phyloP scores from a whole-genome alignment of 2,113 vertebrate species.

The Rhinolophus sinicus region DNA sequence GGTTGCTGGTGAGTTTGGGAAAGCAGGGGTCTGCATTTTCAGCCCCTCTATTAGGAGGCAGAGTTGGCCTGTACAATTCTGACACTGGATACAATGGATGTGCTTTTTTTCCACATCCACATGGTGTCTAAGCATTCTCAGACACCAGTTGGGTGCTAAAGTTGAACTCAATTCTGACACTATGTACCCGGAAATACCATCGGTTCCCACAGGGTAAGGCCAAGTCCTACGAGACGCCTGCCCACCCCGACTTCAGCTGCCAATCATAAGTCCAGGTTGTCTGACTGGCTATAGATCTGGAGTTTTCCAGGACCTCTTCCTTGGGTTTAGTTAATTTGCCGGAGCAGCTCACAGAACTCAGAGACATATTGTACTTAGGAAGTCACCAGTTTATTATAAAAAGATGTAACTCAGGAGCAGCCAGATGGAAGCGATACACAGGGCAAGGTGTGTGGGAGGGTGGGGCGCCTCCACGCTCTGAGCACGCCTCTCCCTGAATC shows the following conservation, averaged over 20 bases:
- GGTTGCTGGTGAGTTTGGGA: not conserved
- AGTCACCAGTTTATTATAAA: not conserved
- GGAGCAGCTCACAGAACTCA: not conserved
- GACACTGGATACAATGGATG: not conserved
- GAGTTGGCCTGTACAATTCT: not conserved
- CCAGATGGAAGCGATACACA: not conserved
- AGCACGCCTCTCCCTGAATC: no score
- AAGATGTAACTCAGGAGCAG: not conserved
- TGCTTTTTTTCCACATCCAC: not conserved
- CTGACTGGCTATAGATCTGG: not conserved
- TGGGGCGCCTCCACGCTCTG: rapidly evolving
- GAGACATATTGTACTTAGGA: not conserved
- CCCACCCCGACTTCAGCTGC: not conserved
- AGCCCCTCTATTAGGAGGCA: not conserved
- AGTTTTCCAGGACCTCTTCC: not conserved
- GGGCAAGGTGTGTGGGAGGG: rapidly evolving
- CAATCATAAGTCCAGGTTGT: not conserved
- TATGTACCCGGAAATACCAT: not conserved
- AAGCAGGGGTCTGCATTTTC: not conserved
- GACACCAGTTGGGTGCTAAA: not conserved
- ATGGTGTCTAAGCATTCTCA: not conserved
- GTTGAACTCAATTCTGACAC: not conserved
- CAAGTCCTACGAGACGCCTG: not conserved
- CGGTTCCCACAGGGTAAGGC: not conserved
- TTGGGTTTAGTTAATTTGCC: not conserved